Conservation (phyloP, 2,888 invertebrate species). For the Tridacna gigas region DNA sequence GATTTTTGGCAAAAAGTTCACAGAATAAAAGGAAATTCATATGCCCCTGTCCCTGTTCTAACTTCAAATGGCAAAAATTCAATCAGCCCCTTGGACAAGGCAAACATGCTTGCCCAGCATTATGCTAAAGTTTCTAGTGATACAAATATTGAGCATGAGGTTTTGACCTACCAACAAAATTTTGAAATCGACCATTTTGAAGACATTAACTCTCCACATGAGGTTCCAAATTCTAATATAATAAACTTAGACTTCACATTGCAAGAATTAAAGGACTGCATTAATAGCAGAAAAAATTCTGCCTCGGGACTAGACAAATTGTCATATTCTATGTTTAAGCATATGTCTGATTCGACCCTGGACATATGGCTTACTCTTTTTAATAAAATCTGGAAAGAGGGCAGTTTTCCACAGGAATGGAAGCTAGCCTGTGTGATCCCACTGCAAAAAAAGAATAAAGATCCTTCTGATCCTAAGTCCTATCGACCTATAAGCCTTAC, state of each 20-base stretch:
- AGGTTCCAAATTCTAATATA: not conserved
- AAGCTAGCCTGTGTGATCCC: constrained; percentile 38
- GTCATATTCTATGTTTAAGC: constrained; percentile 12
- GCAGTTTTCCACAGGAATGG: constrained; percentile 15
- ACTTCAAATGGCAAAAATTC: not conserved
- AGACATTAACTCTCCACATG: not conserved
- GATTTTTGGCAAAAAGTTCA: constrained; percentile 30
- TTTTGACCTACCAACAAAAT: constrained; percentile 15
- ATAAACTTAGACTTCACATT: constrained; percentile 23
- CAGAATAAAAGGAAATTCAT: constrained; percentile 23
- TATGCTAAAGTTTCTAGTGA: constrained; percentile 28
- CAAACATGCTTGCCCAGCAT: constrained; percentile 16
- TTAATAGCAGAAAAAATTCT: constrained; percentile 16
- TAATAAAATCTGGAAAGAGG: constrained; percentile 13
- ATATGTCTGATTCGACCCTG: not conserved
- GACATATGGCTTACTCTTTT: not conserved
- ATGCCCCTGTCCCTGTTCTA: constrained; percentile 6
- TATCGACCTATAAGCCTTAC: constrained; percentile 39
- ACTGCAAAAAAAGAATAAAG: constrained; percentile 13
- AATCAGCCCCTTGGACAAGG: constrained; percentile 15
- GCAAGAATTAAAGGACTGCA: constrained; percentile 11
- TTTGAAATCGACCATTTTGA: constrained; percentile 19
- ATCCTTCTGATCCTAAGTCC: constrained; percentile 25
- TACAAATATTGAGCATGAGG: constrained; percentile 9
- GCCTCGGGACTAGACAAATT: constrained; percentile 23